phyloP scores from a whole-genome alignment of 2,113 vertebrate species.

The Triplophysa rosa region DNA sequence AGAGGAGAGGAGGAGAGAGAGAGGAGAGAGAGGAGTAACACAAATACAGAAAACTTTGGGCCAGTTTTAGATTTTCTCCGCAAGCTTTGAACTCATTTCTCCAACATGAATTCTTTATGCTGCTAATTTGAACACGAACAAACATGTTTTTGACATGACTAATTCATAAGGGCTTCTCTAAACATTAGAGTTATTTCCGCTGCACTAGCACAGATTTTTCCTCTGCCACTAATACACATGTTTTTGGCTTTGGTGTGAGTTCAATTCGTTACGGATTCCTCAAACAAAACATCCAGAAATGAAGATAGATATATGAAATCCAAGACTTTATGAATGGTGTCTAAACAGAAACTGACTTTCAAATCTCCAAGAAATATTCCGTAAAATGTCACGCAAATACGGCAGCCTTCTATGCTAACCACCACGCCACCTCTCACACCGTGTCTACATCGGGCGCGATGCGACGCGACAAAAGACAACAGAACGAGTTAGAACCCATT shows the following conservation, averaged over 20 bases:
- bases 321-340: no score
- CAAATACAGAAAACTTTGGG: neutral
- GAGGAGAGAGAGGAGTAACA: neutral
- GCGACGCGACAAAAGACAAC: no score
- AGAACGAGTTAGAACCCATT: no score
- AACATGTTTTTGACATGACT: constrained; percentile 32
- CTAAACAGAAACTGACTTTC: no score
- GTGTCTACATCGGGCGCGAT: no score
- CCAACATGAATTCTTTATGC: constrained; percentile 29
- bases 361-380: no score
- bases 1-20: no score
- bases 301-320: no score
- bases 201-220: neutral
- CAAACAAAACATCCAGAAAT: neutral
- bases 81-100: constrained; percentile 30
- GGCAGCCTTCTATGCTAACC: neutral
- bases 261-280: neutral
- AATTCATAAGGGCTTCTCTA: constrained; percentile 39
- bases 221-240: neutral
- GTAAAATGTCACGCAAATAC: no score
- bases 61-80: constrained; percentile 19
- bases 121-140: constrained; percentile 42
- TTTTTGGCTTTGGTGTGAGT: constrained; percentile 1
- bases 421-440: neutral
- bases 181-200: constrained; percentile 9